Evolutionary conservation across 2,888 invertebrate species (phyloP), one percentile per base, ranked within the genome.

Genomic region (Marasmarcha lunaedactyla): DNA sequence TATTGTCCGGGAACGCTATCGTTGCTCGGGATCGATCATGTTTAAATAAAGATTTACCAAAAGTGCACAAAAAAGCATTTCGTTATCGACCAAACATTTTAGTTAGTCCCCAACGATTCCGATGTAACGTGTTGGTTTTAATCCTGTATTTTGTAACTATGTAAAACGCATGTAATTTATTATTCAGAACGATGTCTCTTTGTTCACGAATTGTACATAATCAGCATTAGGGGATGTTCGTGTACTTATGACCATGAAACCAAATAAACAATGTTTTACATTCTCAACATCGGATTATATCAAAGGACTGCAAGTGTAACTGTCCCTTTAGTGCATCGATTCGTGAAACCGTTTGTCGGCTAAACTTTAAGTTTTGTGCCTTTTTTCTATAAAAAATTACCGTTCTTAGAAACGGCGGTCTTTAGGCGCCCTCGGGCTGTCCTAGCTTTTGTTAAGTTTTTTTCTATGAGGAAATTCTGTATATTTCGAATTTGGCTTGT

Each of bases 261-360:
- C n/a, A n/a, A n/a, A n/a, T n/a, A n/a, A n/a, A n/a, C n/a, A n/a
- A n/a, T n/a, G n/a, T n/a, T n/a, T n/a, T n/a, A n/a, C 3, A 7
- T 20, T 5, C 20, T 7, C 20, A 20, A 5, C 20, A 7, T 20
- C 20, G 20, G 20, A 7, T 20, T 20, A 20, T 5, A 20, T 7
- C 20, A 20, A 20, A 20, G 20, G 20, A 7, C 20, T 20, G 7
- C 7, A 30, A 30, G 2, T 11, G 30, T 9, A 30, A 7, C 30
- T n/a, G 10, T 2, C 30, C 63, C 64, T 64, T 63, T 65, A 62
- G 70, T 72, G 72, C 73, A 73, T 63, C 69, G 74, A 67, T 63
- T 74, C 67, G 71, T 76, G 67, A 73, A 76, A 68, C 71, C 65
- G 74, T 77, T 77, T 71, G 73, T 71, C 72, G 71, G 72, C 59